Evolutionary conservation across 1,140 invertebrate genomes (phyloP).

Genomic region (Megathymus violae): DNA sequence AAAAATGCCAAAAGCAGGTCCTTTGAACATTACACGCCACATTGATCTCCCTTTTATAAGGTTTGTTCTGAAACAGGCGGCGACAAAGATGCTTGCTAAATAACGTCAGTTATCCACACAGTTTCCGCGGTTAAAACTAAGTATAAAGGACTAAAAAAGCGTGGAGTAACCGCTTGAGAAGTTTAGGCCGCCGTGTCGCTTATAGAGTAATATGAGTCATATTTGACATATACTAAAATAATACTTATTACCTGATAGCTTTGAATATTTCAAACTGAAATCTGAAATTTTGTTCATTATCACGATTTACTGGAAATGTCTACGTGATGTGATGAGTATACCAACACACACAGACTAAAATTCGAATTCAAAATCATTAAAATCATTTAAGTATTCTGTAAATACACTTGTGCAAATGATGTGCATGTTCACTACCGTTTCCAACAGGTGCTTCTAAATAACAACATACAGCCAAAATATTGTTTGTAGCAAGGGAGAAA

Average conservation of each 20-base stretch:
- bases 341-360: too few species aligned
- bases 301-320: slow-evolving; percentile 7
- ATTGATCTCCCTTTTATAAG: slow-evolving; percentile 38
- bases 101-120: background rate
- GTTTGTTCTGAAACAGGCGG: slow-evolving; percentile 23
- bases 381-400: too few species aligned
- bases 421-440: too few species aligned
- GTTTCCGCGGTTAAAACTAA: slow-evolving; percentile 17
- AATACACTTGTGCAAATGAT: too few species aligned
- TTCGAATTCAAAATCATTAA: too few species aligned
- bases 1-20: slow-evolving; percentile 33
- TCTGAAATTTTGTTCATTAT: slow-evolving; percentile 20
- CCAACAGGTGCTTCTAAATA: too few species aligned
- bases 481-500: too few species aligned
- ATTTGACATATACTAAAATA: slow-evolving; percentile 30
- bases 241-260: slow-evolving; percentile 16
- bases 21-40: slow-evolving; percentile 43
- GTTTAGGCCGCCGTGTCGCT: slow-evolving; percentile 16
- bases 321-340: too few species aligned
- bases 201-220: slow-evolving; percentile 33
- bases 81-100: slow-evolving; percentile 17
- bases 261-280: slow-evolving; percentile 29
- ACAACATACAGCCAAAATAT: too few species aligned
- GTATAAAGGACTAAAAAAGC: slow-evolving; percentile 5
- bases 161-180: background rate